Percentiles rank a stretch among this genome's conserved stretches.
phyloP scores from a whole-genome alignment of 2,113 vertebrate genomes.

The Hyaena hyaena region DNA sequence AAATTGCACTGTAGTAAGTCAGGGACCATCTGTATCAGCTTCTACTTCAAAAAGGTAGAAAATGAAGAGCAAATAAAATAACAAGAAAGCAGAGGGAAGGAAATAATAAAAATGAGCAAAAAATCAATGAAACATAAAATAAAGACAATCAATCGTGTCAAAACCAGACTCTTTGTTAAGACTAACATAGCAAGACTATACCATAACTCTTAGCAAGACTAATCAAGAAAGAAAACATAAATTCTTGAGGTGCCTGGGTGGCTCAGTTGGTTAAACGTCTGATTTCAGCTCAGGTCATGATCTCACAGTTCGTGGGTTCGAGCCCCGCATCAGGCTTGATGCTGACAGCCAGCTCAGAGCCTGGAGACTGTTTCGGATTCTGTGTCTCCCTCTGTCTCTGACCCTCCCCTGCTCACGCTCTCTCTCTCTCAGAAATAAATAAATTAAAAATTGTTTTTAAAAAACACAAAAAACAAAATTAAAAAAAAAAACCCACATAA shows the following conservation, averaged over 20 bases:
- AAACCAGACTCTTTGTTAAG: neutral
- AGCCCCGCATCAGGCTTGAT: too few relatives aligned
- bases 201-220: neutral
- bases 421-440: too few relatives aligned
- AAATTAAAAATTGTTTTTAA: too few relatives aligned
- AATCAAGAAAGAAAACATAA: neutral
- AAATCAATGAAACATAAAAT: neutral
- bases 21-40: neutral
- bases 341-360: too few relatives aligned
- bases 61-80: constrained; percentile 23
- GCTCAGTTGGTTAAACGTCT: too few relatives aligned
- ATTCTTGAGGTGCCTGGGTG: neutral
- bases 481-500: neutral
- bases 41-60: neutral
- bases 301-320: too few relatives aligned
- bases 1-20: neutral
- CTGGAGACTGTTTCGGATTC: too few relatives aligned
- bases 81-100: neutral
- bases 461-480: too few relatives aligned
- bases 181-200: neutral
- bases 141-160: neutral
- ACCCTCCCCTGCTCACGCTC: too few relatives aligned
- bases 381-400: too few relatives aligned
- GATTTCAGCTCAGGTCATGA: too few relatives aligned
- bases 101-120: neutral